Evolutionary conservation across 30 jellyfish, hydroid and myxozoan genomes (phyloP).

Genomic region (Phacellophora camtschatica): DNA sequence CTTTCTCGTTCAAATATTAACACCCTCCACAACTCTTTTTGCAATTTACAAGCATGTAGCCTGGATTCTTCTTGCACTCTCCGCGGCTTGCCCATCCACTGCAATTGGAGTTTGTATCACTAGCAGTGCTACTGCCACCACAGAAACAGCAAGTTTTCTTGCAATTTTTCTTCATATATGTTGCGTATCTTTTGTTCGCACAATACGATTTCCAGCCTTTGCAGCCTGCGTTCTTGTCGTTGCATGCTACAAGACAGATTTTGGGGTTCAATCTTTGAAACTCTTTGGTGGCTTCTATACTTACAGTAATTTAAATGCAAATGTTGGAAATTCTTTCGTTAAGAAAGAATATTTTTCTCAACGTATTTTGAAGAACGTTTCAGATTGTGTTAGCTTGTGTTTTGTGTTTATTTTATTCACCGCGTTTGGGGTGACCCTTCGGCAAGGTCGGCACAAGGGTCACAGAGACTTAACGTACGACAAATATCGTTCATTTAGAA

Average conservation of each 20-base stretch:
- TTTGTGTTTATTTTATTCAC: no score
- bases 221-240: constrained; percentile 2
- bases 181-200: background rate
- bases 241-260: constrained; percentile 10
- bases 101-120: no score
- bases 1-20: no score
- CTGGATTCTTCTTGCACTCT: constrained; percentile 54
- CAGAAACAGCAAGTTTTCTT: constrained; percentile 52
- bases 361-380: background rate
- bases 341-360: background rate
- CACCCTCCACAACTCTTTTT: constrained; percentile 59
- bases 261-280: background rate
- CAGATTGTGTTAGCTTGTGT: background rate
- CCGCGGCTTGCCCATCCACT: constrained; percentile 39
- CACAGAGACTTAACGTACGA: no score
- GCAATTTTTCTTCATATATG: constrained; percentile 27
- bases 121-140: no score
- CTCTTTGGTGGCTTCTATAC: background rate
- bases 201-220: constrained; percentile 14
- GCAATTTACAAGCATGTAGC: constrained; percentile 63
- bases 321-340: no score
- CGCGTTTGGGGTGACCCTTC: no score
- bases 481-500: no score
- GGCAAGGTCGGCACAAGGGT: no score
- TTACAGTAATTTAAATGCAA: no score